phyloP scores from a whole-genome alignment of 1,140 invertebrate genomes.

The Drosophila bipectinata region DNA sequence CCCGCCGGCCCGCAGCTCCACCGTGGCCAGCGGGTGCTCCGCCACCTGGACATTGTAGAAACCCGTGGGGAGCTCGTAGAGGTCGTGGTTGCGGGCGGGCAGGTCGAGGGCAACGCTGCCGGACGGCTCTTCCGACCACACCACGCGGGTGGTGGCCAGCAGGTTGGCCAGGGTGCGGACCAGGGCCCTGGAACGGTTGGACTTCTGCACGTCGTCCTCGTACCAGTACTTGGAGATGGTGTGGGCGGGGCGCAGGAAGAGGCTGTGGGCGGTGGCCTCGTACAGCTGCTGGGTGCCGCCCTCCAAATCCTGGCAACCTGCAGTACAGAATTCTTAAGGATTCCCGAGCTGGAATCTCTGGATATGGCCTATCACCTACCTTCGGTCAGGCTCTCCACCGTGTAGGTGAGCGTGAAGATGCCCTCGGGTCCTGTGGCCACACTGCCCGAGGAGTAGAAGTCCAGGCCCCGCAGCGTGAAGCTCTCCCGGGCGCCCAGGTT shows the following conservation, averaged over 20 bases:
- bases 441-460: conserved; percentile 74
- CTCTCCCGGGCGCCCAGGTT: conserved; percentile 35
- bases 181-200: conserved; percentile 56
- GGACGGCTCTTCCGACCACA: conserved; percentile 41
- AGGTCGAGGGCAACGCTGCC: conserved; percentile 34
- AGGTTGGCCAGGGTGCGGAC: conserved; percentile 64
- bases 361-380: conserved; percentile 31
- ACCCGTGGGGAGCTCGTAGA: conserved; percentile 54
- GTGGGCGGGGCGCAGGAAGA: conserved; percentile 82
- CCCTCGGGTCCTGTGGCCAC: conserved; percentile 43
- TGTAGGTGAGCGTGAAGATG: conserved; percentile 51
- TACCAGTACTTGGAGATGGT: conserved; percentile 50
- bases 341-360: neutral
- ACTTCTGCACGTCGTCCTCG: conserved; percentile 68
- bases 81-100: conserved; percentile 57
- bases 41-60: conserved; percentile 20
- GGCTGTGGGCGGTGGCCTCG: conserved; percentile 82
- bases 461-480: conserved; percentile 65
- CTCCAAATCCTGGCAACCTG: conserved; percentile 45
- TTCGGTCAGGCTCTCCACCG: conserved; percentile 45
- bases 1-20: conserved; percentile 84
- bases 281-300: conserved; percentile 49
- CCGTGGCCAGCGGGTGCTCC: conserved; percentile 10
- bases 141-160: conserved; percentile 43
- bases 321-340: neutral